These are phyloP conservation scores for Ormyrus rosae DNA, from an alignment of 2,888 invertebrate genomes.

Conservation along the genomic window DNA sequence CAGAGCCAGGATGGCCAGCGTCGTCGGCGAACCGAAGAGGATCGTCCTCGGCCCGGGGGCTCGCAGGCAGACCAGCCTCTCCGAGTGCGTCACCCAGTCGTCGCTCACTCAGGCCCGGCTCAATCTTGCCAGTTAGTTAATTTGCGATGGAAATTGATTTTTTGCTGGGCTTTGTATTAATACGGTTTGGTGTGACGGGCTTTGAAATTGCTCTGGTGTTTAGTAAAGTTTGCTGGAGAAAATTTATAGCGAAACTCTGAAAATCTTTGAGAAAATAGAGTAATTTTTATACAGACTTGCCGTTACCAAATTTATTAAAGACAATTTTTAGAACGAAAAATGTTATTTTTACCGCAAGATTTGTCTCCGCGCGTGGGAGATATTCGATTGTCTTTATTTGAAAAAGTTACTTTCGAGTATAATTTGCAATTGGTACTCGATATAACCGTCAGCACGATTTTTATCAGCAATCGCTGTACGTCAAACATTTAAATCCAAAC, in stretches of 20 bases:
- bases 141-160: background rate
- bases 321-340: too few species aligned
- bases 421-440: too few species aligned
- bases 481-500: too few species aligned
- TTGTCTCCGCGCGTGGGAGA: too few species aligned
- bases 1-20: constrained; percentile 63
- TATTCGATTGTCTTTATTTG: too few species aligned
- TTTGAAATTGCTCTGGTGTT: background rate
- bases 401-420: too few species aligned
- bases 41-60: constrained; percentile 27
- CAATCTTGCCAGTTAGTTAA: constrained; percentile 72
- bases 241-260: background rate
- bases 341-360: too few species aligned
- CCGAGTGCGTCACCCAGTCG: constrained; percentile 71
- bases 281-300: background rate
- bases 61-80: constrained; percentile 66
- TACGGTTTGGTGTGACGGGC: background rate
- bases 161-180: background rate
- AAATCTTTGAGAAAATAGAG: background rate
- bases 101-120: constrained; percentile 71
- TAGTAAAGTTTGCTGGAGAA: background rate
- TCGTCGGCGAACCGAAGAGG: constrained; percentile 66
- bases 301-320: too few species aligned
- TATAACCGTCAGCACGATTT: background rate
- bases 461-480: background rate